phyloP scores from a whole-genome alignment of 2,797 vertebrate species.

The Macropus fuliginosus region DNA sequence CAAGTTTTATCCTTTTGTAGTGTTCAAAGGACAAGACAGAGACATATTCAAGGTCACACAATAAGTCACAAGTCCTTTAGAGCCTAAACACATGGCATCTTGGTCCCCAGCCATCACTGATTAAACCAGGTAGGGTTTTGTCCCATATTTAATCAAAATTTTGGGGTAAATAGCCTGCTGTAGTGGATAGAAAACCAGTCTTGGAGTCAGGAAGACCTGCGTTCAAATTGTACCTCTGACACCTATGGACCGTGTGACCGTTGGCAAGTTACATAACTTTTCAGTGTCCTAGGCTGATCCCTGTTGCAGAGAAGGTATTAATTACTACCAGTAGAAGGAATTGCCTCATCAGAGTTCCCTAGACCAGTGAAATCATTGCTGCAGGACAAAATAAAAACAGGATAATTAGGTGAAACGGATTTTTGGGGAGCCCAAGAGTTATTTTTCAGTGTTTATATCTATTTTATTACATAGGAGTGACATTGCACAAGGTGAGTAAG shows the following conservation, averaged over 20 bases:
- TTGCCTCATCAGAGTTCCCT: background rate
- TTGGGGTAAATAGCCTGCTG: background rate
- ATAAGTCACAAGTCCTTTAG: background rate
- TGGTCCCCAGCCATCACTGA: background rate
- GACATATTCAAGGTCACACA: constrained; percentile 44
- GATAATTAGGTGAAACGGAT: background rate
- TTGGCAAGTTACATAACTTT: background rate
- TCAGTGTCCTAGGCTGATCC: background rate
- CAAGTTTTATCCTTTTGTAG: constrained; percentile 38
- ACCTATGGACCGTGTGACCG: background rate
- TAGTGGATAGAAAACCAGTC: background rate
- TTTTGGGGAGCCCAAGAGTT: background rate
- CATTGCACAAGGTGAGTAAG: background rate
- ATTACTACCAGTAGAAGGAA: background rate
- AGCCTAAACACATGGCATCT: background rate
- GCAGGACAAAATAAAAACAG: background rate
- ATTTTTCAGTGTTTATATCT: background rate
- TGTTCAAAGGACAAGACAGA: constrained; percentile 5
- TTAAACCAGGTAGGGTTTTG: background rate
- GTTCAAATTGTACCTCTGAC: background rate
- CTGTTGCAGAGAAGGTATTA: background rate
- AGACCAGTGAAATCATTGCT: background rate
- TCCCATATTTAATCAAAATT: background rate
- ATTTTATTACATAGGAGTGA: background rate
- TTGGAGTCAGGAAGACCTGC: background rate